Base-by-base conservation (phyloP, 2,113 vertebrate species). In the Solea senegalensis region DNA sequence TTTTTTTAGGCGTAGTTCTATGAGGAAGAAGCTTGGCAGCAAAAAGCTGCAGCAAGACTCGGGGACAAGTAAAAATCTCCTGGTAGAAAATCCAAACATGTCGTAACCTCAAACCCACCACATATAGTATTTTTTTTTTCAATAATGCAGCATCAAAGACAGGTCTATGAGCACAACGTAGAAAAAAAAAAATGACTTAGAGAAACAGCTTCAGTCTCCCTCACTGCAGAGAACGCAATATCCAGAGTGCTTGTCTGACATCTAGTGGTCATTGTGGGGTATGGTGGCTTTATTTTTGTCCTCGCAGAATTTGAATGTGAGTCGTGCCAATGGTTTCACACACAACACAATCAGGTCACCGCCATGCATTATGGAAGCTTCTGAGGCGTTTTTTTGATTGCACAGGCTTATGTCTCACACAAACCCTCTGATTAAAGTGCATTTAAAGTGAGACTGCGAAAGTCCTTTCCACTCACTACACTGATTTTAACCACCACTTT, bases 241-340 rank as follows among this genome's bases (percentile, higher is more conserved):
- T 81, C 10, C n/a, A 39, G 66, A 28, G 65, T 76, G 66, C 62
- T 77, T 70, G 48, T 0, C 0, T 39, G 86, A 73, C 90, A 90
- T 88, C 89, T 86, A 84, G 86, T 89, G 90, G 83, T 27, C n/a
- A 65, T 40, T 0, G 4, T 0, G 0, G 6, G 41, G 40, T 11
- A 81, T 4, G 2, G 8, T 21, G 34, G 34, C 34, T 34, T 34
- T 2, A 26, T 9, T 28, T 5, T 46, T 62, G 14, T 9, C 1
- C 34, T 6, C 50, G 34, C 48, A 49, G 26, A 40, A 48, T 51
- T 55, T 54, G 0, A 62, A 75, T 66, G 56, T 43, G 70, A 70
- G 64, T 66, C 21, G 75, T 69, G 60, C 15, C 61, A 16, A 44
- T 39, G 50, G 54, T 48, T 41, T 34, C 21, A 44, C 61, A 76